phyloP scores from a whole-genome alignment of 2,113 vertebrate genomes.

The Phylloscopus trochilus region DNA sequence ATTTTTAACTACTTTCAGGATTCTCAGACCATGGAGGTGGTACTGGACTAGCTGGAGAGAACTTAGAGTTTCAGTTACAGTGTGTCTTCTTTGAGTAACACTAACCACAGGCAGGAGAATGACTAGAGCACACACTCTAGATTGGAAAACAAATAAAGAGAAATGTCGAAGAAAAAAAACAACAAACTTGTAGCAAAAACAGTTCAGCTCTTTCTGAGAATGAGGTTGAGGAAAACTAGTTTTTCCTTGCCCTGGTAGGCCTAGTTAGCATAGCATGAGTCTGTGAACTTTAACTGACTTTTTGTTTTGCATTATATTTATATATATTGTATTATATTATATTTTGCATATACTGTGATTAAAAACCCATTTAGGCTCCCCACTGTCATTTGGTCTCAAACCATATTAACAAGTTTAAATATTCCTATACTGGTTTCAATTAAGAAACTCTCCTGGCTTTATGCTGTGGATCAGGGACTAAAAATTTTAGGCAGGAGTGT shows the following conservation, averaged over 20 bases:
- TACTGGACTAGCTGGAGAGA: conserved; percentile 4
- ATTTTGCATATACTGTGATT: conserved; percentile 1
- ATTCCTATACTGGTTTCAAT: not conserved
- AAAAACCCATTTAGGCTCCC: conserved; percentile 34
- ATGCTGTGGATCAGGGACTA: not conserved
- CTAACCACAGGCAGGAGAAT: conserved; percentile 55
- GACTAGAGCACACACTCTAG: conserved; percentile 21
- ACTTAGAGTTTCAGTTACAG: conserved; percentile 37
- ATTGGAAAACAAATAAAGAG: conserved; percentile 52
- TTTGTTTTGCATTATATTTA: conserved; percentile 12
- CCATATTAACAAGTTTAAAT: not conserved
- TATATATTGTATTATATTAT: too few species aligned
- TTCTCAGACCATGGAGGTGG: conserved; percentile 23
- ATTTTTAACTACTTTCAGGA: conserved; percentile 39
- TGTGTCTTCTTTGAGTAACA: conserved; percentile 43
- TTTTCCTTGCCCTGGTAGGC: conserved; percentile 15
- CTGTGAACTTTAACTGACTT: conserved; percentile 58
- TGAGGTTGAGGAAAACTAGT: conserved; percentile 40
- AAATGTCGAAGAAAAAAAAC: conserved; percentile 19
- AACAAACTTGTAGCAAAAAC: conserved; percentile 9
- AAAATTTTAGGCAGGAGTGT: not conserved
- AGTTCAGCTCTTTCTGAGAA: conserved; percentile 59
- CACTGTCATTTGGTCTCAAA: not conserved
- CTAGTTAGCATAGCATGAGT: conserved; percentile 13
- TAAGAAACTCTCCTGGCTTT: not conserved